A percentile compares a stretch with the other conserved stretches of the same genome.
Conservation (phyloP, 2,888 invertebrate species). For the Ceramica pisi region DNA sequence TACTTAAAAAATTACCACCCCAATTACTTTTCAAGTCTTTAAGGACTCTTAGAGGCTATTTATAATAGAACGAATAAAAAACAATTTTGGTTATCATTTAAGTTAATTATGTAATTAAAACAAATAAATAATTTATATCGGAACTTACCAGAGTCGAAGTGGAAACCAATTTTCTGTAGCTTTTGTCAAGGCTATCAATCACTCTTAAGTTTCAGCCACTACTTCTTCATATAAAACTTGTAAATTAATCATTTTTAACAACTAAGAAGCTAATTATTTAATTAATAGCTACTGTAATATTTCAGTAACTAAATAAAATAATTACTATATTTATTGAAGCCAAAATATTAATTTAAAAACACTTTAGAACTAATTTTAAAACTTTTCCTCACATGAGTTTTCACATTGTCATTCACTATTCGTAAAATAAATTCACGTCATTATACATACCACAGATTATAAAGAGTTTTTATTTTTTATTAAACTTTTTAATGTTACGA, state of each 20-base stretch:
- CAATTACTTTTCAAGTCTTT: neutral
- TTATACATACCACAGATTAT: conserved; percentile 27
- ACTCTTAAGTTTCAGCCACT: conserved; percentile 29
- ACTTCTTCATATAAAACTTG: conserved; percentile 3
- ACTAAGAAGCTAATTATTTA: neutral
- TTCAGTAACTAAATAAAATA: neutral
- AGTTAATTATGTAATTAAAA: neutral
- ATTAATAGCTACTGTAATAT: neutral
- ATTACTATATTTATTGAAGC: neutral
- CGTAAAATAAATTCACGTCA: conserved; percentile 33
- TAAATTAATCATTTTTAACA: conserved; percentile 5
- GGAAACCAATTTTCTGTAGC: neutral
- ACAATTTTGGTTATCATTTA: fast-evolving
- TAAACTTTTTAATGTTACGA: conserved; percentile 58
- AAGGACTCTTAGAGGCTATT: neutral
- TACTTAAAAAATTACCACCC: neutral
- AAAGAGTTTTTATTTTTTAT: conserved; percentile 22
- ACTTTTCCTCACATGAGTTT: conserved; percentile 51
- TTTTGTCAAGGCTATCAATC: conserved; percentile 17
- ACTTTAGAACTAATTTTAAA: conserved; percentile 48
- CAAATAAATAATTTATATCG: neutral
- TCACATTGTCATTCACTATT: conserved; percentile 37
- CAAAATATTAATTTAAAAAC: conserved; percentile 33
- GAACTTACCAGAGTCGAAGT: conserved; percentile 35
- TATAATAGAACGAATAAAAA: neutral